These are phyloP conservation scores for Drosophila cognata DNA, from an alignment of 2,888 invertebrate genomes.

Conservation along the genomic window DNA sequence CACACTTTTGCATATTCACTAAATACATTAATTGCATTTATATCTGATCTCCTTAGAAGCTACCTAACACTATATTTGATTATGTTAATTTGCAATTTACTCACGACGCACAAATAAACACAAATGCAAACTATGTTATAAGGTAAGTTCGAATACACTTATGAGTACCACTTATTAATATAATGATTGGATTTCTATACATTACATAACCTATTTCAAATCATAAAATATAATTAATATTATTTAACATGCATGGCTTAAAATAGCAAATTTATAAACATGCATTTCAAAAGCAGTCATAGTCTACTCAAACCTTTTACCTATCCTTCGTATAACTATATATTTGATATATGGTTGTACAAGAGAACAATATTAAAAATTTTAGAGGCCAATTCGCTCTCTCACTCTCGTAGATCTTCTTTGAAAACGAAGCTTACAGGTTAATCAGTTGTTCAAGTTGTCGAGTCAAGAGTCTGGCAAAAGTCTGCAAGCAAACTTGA, in stretches of 20 bases:
- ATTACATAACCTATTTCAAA: neutral
- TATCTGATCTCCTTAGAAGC: constrained; percentile 28
- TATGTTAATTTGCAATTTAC: constrained; percentile 55
- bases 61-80: constrained; percentile 50
- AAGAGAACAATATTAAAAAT: neutral
- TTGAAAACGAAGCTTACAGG: constrained; percentile 23
- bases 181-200: neutral
- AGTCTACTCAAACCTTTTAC: neutral
- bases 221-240: neutral
- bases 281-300: neutral
- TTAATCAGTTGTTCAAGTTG: constrained; percentile 54
- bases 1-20: constrained; percentile 40
- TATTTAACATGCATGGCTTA: neutral
- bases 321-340: neutral
- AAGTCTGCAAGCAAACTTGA: constrained; percentile 53
- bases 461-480: constrained; percentile 20
- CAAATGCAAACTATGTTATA: constrained; percentile 21
- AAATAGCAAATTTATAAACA: neutral
- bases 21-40: constrained; percentile 53
- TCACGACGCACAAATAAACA: neutral
- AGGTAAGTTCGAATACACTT: constrained; percentile 16
- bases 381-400: neutral
- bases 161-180: neutral
- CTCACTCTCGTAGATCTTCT: neutral
- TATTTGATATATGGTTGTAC: too few relatives aligned